Conservation (phyloP, 2,113 vertebrate species). For the Tylochromis polylepis region DNA sequence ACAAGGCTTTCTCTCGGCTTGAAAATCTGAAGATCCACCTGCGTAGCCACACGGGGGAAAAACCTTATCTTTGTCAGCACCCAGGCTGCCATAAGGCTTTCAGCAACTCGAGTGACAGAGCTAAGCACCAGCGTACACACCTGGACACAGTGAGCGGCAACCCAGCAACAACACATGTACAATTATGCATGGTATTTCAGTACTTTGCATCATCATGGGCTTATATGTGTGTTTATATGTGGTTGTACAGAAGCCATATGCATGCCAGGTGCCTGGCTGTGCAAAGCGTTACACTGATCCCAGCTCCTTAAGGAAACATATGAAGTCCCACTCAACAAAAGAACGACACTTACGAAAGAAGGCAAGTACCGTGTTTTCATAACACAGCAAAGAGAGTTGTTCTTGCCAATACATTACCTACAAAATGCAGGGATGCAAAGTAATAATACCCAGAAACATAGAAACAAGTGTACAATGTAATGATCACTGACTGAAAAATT, state of each 20-base stretch:
- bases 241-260: slow-evolving; percentile 89
- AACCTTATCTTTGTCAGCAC: slow-evolving; percentile 91
- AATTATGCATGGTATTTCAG: background rate
- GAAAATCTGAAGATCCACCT: slow-evolving; percentile 98
- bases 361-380: slow-evolving; percentile 47
- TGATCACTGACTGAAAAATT: background rate
- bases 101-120: slow-evolving; percentile 97
- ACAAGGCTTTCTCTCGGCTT: slow-evolving; percentile 94
- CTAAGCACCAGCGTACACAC: slow-evolving; percentile 97
- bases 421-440: background rate
- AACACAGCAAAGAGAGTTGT: background rate
- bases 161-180: background rate
- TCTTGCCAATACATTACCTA: background rate
- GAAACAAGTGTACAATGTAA: background rate
- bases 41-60: slow-evolving; percentile 94
- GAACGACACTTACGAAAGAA: slow-evolving; percentile 92
- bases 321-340: slow-evolving; percentile 92
- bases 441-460: background rate
- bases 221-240: background rate
- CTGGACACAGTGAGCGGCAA: slow-evolving; percentile 76
- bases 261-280: slow-evolving; percentile 93
- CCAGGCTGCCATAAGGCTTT: slow-evolving; percentile 93
- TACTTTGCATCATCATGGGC: background rate
- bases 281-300: slow-evolving; percentile 95
- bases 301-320: slow-evolving; percentile 94